These are phyloP conservation scores for Corythornis cristatus DNA, from an alignment of 2,113 vertebrate species.

Conservation along the genomic window DNA sequence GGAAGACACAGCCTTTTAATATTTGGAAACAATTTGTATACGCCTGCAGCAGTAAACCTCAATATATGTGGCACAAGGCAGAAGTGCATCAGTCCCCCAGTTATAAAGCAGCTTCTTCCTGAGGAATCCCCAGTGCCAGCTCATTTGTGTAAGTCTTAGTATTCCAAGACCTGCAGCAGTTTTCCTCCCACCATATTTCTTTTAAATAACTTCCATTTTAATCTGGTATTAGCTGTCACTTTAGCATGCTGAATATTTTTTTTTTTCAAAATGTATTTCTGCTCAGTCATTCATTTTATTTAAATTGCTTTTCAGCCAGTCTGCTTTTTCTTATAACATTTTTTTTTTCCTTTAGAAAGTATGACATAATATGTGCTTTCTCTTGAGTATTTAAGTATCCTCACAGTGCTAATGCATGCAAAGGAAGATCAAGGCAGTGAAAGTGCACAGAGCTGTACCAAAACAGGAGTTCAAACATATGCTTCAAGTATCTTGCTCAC, in stretches of 20 bases:
- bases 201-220: neutral
- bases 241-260: neutral
- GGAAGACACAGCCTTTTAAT: neutral
- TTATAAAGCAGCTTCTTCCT: neutral
- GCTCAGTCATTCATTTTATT: neutral
- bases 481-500: neutral
- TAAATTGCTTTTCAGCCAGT: neutral
- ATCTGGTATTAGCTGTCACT: neutral
- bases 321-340: neutral
- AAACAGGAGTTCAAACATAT: neutral
- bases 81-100: neutral
- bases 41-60: neutral
- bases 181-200: neutral
- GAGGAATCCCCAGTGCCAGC: neutral
- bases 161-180: neutral
- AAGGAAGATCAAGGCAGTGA: neutral
- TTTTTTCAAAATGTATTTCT: neutral
- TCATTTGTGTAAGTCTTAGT: neutral
- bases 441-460: neutral
- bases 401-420: neutral
- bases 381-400: neutral
- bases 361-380: neutral
- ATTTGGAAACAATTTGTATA: neutral
- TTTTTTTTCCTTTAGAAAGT: neutral
- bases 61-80: neutral